phyloP scores from a whole-genome alignment of 2,888 invertebrate genomes.

The Diarsia rubi region DNA sequence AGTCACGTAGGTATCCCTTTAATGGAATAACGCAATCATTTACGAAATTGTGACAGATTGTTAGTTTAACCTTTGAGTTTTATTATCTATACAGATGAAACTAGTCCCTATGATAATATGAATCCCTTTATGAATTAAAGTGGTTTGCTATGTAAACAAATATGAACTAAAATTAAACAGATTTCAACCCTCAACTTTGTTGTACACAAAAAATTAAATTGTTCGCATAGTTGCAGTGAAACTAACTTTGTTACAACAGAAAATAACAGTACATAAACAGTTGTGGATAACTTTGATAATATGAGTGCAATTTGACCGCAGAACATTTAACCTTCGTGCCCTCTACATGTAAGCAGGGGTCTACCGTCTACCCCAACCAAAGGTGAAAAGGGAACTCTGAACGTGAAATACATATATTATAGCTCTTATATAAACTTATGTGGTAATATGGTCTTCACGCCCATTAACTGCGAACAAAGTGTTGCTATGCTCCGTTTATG shows the following conservation, averaged over 20 bases:
- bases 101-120: background rate
- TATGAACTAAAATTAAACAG: constrained; percentile 16
- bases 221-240: constrained; percentile 45
- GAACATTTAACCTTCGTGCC: constrained; percentile 37
- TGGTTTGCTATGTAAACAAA: background rate
- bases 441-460: constrained; percentile 53
- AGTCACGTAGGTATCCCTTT: constrained; percentile 17
- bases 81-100: background rate
- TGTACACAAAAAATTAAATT: constrained; percentile 28
- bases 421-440: constrained; percentile 25
- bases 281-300: constrained; percentile 44
- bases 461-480: constrained; percentile 60
- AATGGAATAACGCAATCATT: constrained; percentile 19
- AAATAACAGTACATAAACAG: constrained; percentile 20
- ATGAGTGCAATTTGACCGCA: constrained; percentile 46
- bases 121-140: background rate
- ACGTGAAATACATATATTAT: constrained; percentile 47
- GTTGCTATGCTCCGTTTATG: constrained; percentile 52
- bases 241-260: constrained; percentile 51
- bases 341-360: constrained; percentile 10
- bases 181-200: constrained; percentile 26
- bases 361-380: constrained; percentile 21
- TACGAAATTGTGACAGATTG: constrained; percentile 8
- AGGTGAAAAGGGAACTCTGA: constrained; percentile 56
- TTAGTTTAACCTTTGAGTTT: constrained; percentile 2